Conservation (phyloP, 2,797 vertebrate genomes). For the Myioborus miniatus region DNA sequence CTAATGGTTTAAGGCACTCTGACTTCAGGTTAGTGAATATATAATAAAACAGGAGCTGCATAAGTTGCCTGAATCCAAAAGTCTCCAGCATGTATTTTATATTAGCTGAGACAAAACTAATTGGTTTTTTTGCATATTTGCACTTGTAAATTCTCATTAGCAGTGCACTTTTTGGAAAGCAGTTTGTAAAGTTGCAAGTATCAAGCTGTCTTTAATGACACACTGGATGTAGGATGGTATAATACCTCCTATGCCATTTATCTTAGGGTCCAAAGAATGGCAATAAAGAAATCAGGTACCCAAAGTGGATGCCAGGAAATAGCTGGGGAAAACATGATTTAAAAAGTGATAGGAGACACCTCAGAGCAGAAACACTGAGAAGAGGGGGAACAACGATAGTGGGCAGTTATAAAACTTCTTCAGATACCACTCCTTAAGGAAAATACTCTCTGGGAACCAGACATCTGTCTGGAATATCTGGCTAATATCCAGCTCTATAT, state of each 20-base stretch:
- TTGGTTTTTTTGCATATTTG: neutral
- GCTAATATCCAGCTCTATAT: neutral
- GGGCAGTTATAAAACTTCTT: neutral
- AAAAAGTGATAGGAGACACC: neutral
- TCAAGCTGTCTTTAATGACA: neutral
- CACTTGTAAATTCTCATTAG: neutral
- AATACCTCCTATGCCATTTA: neutral
- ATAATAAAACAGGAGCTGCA: neutral
- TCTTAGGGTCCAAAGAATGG: neutral
- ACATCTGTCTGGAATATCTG: conserved; percentile 47
- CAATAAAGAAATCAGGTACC: neutral
- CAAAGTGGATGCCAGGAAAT: neutral
- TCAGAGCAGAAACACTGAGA: neutral
- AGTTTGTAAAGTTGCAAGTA: neutral
- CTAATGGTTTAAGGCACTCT: neutral
- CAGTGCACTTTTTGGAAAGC: neutral
- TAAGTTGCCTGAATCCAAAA: neutral
- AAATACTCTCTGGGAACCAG: conserved; percentile 37
- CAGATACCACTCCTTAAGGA: neutral
- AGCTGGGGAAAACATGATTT: neutral
- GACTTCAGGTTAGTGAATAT: neutral
- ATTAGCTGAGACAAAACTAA: conserved; percentile 23
- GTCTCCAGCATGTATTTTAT: neutral
- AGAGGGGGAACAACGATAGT: neutral
- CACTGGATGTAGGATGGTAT: neutral